Evolutionary conservation across 2,797 vertebrate species (phyloP).

Genomic region (Avahi laniger): DNA sequence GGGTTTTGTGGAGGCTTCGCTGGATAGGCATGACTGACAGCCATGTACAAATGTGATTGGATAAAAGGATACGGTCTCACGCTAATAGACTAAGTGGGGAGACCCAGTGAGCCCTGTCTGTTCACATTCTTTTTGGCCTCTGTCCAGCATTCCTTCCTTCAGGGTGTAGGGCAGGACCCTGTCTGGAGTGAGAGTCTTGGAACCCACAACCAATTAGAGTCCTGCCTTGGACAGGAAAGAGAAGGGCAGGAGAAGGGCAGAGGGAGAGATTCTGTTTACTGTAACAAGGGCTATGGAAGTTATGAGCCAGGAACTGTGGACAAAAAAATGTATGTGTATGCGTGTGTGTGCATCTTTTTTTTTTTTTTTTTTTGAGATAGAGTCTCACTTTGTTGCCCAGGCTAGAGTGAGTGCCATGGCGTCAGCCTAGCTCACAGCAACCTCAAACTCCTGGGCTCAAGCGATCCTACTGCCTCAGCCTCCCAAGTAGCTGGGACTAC

Average conservation of each 20-base stretch:
- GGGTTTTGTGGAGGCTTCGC: neutral
- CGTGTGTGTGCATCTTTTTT: too few relatives aligned
- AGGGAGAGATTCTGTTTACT: neutral
- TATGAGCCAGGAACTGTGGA: neutral
- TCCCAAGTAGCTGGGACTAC: too few relatives aligned
- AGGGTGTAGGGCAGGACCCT: neutral
- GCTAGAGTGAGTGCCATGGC: too few relatives aligned
- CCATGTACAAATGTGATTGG: neutral
- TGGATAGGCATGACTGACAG: neutral
- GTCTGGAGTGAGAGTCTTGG: neutral
- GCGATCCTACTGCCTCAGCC: too few relatives aligned
- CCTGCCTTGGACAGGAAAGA: neutral
- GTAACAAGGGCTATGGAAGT: neutral
- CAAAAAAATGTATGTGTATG: neutral
- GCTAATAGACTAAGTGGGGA: neutral
- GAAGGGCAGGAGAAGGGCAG: neutral
- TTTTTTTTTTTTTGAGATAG: too few relatives aligned
- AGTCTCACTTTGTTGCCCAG: too few relatives aligned
- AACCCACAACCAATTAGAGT: neutral
- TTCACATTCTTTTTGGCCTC: neutral
- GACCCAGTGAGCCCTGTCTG: neutral
- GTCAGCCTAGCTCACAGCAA: too few relatives aligned
- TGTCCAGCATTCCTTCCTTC: neutral
- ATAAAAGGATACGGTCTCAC: neutral
- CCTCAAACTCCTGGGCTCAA: too few relatives aligned